phyloP scores from a whole-genome alignment of 2,113 vertebrate species.

The Rhynchomys soricoides region DNA sequence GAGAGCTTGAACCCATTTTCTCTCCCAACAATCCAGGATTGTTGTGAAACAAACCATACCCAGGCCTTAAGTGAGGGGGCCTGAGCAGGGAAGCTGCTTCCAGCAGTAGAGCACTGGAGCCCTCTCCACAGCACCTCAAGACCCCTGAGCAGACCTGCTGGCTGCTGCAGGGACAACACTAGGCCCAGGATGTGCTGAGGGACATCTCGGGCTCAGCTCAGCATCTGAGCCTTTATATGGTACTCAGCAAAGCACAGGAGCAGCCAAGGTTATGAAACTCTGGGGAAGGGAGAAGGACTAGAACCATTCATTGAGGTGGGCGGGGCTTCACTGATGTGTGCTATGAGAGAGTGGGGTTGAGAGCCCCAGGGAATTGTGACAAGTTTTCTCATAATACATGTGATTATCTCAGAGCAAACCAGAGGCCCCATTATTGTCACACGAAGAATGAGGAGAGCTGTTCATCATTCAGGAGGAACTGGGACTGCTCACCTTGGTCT shows the following conservation, averaged over 20 bases:
- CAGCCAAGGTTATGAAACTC: neutral
- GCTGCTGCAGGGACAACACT: neutral
- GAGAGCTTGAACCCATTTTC: neutral
- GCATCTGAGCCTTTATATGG: neutral
- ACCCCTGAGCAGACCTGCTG: neutral
- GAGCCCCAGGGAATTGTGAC: neutral
- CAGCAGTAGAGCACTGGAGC: neutral
- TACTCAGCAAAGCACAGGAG: neutral
- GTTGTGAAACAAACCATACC: neutral
- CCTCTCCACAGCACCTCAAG: neutral
- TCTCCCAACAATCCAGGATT: neutral
- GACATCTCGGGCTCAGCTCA: neutral
- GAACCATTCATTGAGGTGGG: neutral
- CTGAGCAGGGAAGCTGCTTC: neutral
- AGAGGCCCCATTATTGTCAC: constrained; percentile 90
- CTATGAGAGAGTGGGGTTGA: neutral
- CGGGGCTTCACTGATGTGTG: neutral
- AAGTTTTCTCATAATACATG: constrained; percentile 87
- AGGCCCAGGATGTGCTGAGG: neutral
- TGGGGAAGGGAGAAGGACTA: neutral
- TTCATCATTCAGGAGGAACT: constrained; percentile 90
- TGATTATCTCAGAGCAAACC: constrained; percentile 95
- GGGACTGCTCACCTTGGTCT: constrained; percentile 94
- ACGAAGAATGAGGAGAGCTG: fast-evolving
- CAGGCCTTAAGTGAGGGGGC: neutral